Evolutionary conservation across 2,113 vertebrate species (phyloP).

Genomic region (Chionodraco myersi): DNA sequence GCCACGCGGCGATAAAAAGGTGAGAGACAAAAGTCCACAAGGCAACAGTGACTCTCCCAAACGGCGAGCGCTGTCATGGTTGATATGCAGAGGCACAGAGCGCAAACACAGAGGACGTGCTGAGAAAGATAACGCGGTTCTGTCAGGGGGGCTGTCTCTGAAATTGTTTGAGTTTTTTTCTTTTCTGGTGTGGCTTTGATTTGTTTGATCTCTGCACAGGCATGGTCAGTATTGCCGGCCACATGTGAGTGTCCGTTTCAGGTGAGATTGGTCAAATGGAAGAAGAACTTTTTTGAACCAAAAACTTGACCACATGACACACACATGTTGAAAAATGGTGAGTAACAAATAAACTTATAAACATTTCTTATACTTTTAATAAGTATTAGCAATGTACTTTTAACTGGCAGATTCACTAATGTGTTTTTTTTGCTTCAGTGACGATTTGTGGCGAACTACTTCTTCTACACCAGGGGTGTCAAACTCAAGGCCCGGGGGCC

Average conservation of each 20-base stretch:
- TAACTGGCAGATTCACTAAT: not conserved
- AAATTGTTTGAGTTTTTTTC: constrained; percentile 12
- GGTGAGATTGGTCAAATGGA: not conserved
- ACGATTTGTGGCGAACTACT: no score
- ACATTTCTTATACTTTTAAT: not conserved
- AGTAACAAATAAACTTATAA: not conserved
- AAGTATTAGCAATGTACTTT: not conserved
- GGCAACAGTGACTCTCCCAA: constrained; percentile 46
- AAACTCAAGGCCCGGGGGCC: no score
- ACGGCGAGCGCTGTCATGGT: constrained; percentile 37
- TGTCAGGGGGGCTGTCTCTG: constrained; percentile 17
- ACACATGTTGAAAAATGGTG: not conserved
- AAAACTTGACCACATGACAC: not conserved
- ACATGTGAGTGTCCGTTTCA: constrained; percentile 1
- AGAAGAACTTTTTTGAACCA: not conserved
- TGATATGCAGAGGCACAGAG: constrained; percentile 56
- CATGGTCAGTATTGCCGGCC: not conserved
- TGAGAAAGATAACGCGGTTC: constrained; percentile 33
- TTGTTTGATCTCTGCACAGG: constrained; percentile 21
- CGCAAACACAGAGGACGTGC: constrained; percentile 52
- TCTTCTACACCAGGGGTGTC: no score
- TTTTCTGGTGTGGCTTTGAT: constrained; percentile 15
- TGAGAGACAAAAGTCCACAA: constrained; percentile 47
- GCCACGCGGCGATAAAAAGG: constrained; percentile 58
- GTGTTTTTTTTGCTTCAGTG: no score